Percentiles rank a stretch among this genome's conserved stretches.
These are phyloP conservation scores for Chloropsis hardwickii DNA, from an alignment of 2,113 vertebrate species.

Conservation along the genomic window DNA sequence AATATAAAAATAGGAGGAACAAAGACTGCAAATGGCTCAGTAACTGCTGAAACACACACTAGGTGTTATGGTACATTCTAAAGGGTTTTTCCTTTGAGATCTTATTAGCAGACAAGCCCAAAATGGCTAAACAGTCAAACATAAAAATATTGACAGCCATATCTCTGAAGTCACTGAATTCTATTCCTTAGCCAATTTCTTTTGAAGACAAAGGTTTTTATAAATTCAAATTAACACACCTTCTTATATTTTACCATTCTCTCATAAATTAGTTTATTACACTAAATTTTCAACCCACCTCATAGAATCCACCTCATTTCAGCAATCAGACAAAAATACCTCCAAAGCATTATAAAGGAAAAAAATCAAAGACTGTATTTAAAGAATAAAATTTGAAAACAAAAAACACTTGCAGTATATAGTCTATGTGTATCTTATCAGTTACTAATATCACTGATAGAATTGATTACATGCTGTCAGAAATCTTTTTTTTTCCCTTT, in stretches of 20 bases:
- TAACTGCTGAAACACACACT: neutral
- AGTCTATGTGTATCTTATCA: neutral
- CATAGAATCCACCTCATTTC: neutral
- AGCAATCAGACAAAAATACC: neutral
- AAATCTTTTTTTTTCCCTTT: neutral
- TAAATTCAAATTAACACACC: neutral
- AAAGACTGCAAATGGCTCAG: neutral
- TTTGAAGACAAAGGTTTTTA: neutral
- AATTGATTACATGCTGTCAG: neutral
- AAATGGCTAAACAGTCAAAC: neutral
- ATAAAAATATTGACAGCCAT: neutral
- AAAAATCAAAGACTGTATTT: neutral
- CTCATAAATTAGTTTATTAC: neutral
- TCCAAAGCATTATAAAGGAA: neutral
- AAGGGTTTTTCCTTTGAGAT: neutral
- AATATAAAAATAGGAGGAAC: neutral
- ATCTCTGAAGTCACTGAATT: neutral
- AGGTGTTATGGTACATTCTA: neutral
- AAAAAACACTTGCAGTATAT: neutral
- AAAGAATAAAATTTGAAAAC: neutral
- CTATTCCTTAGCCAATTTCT: neutral
- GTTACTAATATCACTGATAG: neutral
- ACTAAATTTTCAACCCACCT: neutral
- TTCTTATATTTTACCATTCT: neutral
- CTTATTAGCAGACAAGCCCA: neutral